phyloP scores from a whole-genome alignment of 2,113 vertebrate genomes.

The Actinemys pallida region DNA sequence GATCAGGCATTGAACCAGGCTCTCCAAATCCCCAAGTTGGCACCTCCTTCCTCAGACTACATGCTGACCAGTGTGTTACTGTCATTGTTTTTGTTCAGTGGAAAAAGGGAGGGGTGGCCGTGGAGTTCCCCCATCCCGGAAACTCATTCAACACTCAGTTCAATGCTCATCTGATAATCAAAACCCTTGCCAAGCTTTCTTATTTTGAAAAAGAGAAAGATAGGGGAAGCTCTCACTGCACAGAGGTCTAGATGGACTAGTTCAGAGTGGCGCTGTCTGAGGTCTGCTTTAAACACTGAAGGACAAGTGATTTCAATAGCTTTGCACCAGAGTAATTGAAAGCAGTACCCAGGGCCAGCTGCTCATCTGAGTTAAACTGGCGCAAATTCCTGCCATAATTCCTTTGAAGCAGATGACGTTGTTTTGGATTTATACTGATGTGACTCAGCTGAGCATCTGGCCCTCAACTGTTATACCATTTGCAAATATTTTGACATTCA shows the following conservation, averaged over 20 bases:
- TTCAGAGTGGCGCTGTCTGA: neutral
- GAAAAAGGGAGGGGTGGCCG: neutral
- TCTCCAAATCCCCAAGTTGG: neutral
- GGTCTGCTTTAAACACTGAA: neutral
- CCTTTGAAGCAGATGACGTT: neutral
- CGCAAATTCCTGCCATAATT: neutral
- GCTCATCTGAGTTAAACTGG: neutral
- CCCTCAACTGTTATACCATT: neutral
- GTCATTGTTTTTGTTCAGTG: neutral
- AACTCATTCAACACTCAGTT: neutral
- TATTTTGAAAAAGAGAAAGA: neutral
- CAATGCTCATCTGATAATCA: neutral
- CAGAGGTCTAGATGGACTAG: neutral
- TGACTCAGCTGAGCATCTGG: no score
- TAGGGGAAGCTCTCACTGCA: neutral
- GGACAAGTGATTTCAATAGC: neutral
- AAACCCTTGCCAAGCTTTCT: conserved; percentile 1
- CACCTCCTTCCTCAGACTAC: neutral
- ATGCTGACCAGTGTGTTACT: neutral
- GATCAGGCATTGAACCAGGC: neutral
- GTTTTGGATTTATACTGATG: neutral
- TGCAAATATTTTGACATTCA: neutral
- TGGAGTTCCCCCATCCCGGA: neutral
- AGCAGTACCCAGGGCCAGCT: neutral
- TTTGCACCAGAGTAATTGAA: neutral